Evolutionary conservation across 2,113 vertebrate genomes (phyloP), one percentile per base, ranked within the genome.

Genomic region (Picathartes gymnocephalus): DNA sequence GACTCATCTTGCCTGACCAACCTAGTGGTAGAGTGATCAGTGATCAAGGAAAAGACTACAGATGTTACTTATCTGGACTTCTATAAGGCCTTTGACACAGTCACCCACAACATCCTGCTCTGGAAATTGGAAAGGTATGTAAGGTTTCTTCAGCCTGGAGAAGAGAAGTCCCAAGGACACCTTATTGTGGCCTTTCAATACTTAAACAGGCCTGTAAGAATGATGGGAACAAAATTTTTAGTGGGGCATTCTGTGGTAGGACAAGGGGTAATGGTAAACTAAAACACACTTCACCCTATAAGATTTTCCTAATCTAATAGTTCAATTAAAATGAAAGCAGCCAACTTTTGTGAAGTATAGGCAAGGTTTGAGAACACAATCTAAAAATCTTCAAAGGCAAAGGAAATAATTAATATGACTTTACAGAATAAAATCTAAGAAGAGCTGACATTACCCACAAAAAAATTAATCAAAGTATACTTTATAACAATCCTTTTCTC

Each of bases 281-380:
- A 42, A 76, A 76, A 54, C 9, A 51, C 5, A 17, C 16, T 50
- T 48, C 5, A 40, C 60, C 18, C 33, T n/a, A 3, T 15, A 27
- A 40, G 40, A 69, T 48, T 48, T 68, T 74, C 74, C 15, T 81
- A 35, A 87, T 78, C 27, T 48, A 69, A 35, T 21, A 22, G 4
- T 65, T 64, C 20, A 57, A 50, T 90, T 82, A 57, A 78, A 88
- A 93, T 90, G 15, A 79, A 93, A 68, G 44, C 39, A 60, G 27
- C 40, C 88, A 92, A 77, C 8, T 35, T 77, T 58, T 69, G 8
- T 88, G 60, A 93, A 73, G 30, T 53, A 44, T 47, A 73, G 23
- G 24, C 80, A 90, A 91, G 14, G 5, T 76, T 87, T 93, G n/a
- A 76, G 81, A 71, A 54, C 15, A 70, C 6, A 57, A 47, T 73